These are phyloP conservation scores for Dendrocincla tyrannina DNA, from an alignment of 2,797 vertebrate species.

Conservation along the genomic window DNA sequence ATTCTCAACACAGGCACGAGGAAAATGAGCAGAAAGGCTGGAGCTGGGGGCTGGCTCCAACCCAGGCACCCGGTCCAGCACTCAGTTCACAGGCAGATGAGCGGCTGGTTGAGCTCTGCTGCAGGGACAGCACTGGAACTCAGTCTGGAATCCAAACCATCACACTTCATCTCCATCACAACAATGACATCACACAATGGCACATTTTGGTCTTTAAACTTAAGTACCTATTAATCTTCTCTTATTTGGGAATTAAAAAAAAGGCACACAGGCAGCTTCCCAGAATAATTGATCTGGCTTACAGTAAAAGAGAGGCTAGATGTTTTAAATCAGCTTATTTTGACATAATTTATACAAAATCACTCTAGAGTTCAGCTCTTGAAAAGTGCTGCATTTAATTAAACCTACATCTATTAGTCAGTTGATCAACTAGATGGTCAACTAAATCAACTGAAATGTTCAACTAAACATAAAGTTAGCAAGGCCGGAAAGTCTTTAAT, in stretches of 20 bases:
- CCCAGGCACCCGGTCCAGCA: background rate
- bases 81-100: background rate
- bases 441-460: conserved; percentile 52
- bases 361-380: background rate
- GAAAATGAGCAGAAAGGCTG: background rate
- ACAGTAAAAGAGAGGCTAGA: conserved; percentile 12
- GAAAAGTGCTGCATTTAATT: conserved; percentile 28
- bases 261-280: background rate
- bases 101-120: background rate
- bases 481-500: background rate
- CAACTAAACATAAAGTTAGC: background rate
- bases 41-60: background rate
- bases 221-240: conserved; percentile 39
- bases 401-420: conserved; percentile 33
- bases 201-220: background rate
- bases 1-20: background rate
- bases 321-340: conserved; percentile 47
- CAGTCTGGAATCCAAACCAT: background rate
- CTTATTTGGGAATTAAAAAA: background rate
- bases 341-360: conserved; percentile 31
- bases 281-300: conserved; percentile 46
- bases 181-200: background rate
- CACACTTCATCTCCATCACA: background rate
- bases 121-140: background rate
- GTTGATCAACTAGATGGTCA: conserved; percentile 39